Percentiles rank a stretch among this genome's conserved stretches.
Conservation (phyloP, 2,888 invertebrate species). For the Timema podura region DNA sequence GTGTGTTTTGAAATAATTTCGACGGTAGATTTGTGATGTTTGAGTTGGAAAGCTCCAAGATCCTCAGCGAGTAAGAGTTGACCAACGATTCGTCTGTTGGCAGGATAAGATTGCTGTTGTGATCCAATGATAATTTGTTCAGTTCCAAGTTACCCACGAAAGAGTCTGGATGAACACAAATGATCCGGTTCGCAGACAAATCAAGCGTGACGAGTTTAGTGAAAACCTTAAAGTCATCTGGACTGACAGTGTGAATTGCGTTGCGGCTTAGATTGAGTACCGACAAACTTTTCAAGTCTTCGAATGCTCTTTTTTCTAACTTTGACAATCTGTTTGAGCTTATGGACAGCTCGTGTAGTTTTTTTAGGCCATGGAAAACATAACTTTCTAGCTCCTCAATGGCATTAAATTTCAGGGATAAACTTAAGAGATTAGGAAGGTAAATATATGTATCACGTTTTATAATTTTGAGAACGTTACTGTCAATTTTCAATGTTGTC, state of each 20-base stretch:
- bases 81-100: conserved; percentile 3
- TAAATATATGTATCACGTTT: not conserved
- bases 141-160: not conserved
- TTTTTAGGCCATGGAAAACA: not conserved
- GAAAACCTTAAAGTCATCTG: not conserved
- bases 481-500: not conserved
- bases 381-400: not conserved
- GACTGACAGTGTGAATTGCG: not conserved
- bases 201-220: not conserved
- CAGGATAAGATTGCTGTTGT: not conserved
- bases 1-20: not conserved
- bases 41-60: not conserved
- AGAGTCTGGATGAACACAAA: conserved; percentile 6
- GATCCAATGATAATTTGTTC: not conserved
- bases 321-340: not conserved
- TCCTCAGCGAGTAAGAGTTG: not conserved
- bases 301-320: not conserved
- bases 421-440: not conserved
- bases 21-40: not conserved
- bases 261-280: not conserved
- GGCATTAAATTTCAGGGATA: not conserved
- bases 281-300: not conserved
- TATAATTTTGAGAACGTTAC: not conserved
- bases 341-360: not conserved
- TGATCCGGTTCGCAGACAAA: not conserved